phyloP scores from a whole-genome alignment of 2,888 invertebrate genomes.

The Agrypnus murinus region DNA sequence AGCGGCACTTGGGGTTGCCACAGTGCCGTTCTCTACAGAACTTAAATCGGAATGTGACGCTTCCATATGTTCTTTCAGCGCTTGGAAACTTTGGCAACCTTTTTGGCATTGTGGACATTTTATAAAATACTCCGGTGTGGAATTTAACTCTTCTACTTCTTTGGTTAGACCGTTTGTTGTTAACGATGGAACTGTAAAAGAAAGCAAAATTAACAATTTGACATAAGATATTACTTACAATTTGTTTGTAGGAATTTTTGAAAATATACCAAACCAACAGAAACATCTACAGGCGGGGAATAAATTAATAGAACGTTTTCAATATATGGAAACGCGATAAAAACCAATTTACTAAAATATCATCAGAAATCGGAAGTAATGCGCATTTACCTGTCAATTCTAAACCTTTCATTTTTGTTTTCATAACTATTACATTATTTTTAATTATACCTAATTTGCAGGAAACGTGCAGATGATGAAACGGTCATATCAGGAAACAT shows the following conservation, averaged over 20 bases:
- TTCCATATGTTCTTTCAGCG: conserved; percentile 73
- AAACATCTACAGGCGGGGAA: background rate
- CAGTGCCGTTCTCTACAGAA: conserved; percentile 69
- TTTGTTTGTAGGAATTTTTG: background rate
- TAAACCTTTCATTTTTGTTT: conserved; percentile 17
- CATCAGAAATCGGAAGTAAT: background rate
- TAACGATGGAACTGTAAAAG: conserved; percentile 72
- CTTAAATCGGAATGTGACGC: conserved; percentile 67
- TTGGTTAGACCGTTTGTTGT: conserved; percentile 54
- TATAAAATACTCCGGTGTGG: conserved; percentile 69
- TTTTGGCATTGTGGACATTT: conserved; percentile 73
- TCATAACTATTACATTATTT: conserved; percentile 16
- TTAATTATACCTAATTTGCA: background rate
- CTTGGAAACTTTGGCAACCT: conserved; percentile 71
- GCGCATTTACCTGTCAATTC: conserved; percentile 29
- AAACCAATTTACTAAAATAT: too few species aligned
- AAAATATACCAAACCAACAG: background rate
- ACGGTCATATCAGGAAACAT: too few species aligned
- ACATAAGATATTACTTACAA: background rate
- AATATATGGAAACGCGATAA: too few species aligned
- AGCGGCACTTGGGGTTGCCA: conserved; percentile 66
- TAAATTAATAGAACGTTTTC: too few species aligned
- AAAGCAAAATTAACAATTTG: conserved; percentile 35
- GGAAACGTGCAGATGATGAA: too few species aligned
- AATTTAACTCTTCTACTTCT: conserved; percentile 62